phyloP scores from a whole-genome alignment of 2,888 invertebrate genomes.

The Hyles lineata region DNA sequence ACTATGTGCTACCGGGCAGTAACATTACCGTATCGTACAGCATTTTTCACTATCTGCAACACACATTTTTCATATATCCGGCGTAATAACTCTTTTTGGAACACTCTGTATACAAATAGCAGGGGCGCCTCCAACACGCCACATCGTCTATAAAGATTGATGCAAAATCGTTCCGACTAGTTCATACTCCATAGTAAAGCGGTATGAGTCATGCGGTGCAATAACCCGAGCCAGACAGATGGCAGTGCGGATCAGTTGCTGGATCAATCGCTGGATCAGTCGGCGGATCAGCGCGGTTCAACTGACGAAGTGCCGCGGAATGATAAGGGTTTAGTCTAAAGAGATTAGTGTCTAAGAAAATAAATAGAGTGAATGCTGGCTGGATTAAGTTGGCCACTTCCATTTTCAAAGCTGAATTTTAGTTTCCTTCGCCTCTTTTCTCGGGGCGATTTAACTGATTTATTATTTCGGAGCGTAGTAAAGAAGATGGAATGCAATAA shows the following conservation, averaged over 20 bases:
- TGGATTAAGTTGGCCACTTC: background rate
- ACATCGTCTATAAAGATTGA: constrained; percentile 20
- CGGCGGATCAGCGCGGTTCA: constrained; percentile 40
- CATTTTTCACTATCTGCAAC: too few species aligned
- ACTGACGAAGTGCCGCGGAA: constrained; percentile 32
- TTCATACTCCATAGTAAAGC: constrained; percentile 36
- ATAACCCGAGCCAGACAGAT: constrained; percentile 66
- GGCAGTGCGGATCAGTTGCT: constrained; percentile 34
- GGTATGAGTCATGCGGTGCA: constrained; percentile 64
- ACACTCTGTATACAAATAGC: background rate
- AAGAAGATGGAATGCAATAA: background rate
- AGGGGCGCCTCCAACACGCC: background rate
- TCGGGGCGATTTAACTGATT: background rate
- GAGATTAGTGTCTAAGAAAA: constrained; percentile 33
- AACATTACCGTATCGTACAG: too few species aligned
- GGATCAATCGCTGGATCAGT: constrained; percentile 52
- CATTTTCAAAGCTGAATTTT: constrained; percentile 1
- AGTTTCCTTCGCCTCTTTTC: background rate
- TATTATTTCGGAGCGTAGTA: background rate
- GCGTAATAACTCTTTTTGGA: background rate
- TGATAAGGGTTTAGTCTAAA: constrained; percentile 35
- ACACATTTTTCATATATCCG: too few species aligned
- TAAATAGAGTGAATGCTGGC: constrained; percentile 2
- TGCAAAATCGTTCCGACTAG: constrained; percentile 5
- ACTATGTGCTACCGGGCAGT: too few species aligned